phyloP scores from a whole-genome alignment of 2,113 vertebrate species.

The Sebastes fasciatus region DNA sequence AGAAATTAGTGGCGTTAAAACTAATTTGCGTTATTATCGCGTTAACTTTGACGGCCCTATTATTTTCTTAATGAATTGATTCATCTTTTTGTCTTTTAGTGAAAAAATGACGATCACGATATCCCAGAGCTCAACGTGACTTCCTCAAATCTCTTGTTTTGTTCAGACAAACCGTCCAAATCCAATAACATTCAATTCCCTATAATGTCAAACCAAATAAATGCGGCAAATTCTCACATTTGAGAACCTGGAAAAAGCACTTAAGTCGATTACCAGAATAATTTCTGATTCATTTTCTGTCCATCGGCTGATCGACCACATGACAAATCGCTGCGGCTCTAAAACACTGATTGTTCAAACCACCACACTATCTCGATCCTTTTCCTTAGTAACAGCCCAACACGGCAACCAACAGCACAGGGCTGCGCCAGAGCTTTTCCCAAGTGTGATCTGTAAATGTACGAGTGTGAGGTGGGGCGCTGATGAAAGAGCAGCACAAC shows the following conservation, averaged over 20 bases:
- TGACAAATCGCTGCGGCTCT: background rate
- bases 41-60: no score
- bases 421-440: conserved; percentile 22
- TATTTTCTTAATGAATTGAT: background rate
- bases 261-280: background rate
- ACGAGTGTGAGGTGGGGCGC: conserved; percentile 1
- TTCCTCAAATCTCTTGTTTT: background rate
- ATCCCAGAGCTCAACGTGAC: background rate
- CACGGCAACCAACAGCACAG: background rate
- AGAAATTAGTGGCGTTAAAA: no score
- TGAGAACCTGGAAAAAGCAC: background rate
- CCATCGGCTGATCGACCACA: background rate
- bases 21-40: no score
- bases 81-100: background rate
- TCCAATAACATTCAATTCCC: background rate
- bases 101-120: background rate
- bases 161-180: background rate
- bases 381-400: background rate
- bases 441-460: conserved; percentile 55
- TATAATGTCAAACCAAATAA: background rate
- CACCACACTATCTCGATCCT: no score
- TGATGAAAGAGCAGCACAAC: conserved; percentile 46
- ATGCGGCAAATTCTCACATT: background rate
- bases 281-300: background rate
- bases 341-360: background rate